Evolutionary conservation across 2,888 invertebrate species (phyloP).

Genomic region (Ichneumoninae sp.): DNA sequence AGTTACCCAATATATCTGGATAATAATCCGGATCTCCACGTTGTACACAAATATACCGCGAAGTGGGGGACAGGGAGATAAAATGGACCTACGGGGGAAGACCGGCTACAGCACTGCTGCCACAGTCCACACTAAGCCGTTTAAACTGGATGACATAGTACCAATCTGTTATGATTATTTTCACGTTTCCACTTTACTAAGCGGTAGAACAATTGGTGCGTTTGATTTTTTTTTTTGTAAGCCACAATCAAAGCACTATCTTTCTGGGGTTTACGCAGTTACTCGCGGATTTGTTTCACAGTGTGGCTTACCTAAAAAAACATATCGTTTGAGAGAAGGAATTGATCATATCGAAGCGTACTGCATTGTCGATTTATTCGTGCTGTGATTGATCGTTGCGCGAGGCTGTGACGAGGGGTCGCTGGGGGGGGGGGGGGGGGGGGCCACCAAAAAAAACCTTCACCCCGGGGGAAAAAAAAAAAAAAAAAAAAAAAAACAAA

Average conservation of each 20-base stretch:
- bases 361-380: background rate
- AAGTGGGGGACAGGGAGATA: background rate
- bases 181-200: background rate
- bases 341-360: background rate
- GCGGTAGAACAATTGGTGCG: background rate
- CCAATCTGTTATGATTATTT: background rate
- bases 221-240: background rate
- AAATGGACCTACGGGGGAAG: background rate
- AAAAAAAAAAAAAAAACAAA: too few species aligned
- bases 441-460: too few species aligned
- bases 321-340: background rate
- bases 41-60: background rate
- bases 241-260: background rate
- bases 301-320: background rate
- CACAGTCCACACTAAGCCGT: background rate
- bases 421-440: too few species aligned
- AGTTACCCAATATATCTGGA: constrained; percentile 14
- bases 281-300: background rate
- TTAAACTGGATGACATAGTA: constrained; percentile 1
- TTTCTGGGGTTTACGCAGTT: background rate
- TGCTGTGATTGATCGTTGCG: background rate
- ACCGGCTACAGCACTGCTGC: background rate
- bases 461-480: too few species aligned
- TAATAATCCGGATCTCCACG: constrained; percentile 7
- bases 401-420: too few species aligned